Conservation (phyloP, 2,797 vertebrate genomes). For the Anomalospiza imberbis region DNA sequence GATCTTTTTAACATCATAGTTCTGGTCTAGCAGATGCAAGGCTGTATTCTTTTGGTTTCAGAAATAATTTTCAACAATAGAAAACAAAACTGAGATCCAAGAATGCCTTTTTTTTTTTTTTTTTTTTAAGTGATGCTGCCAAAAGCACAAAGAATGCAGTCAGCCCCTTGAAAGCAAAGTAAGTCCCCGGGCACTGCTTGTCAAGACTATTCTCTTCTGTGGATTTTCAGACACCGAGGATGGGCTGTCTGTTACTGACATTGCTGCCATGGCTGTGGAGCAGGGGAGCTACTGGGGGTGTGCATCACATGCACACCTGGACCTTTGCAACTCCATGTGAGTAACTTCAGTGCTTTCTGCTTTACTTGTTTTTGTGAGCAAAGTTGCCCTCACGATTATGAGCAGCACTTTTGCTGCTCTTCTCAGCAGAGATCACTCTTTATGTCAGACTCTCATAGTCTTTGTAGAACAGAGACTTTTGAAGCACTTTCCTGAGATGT, state of each 20-base stretch:
- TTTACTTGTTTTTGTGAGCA: background rate
- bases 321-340: background rate
- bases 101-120: background rate
- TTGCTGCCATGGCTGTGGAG: background rate
- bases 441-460: background rate
- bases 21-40: background rate
- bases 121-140: background rate
- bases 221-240: background rate
- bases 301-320: background rate
- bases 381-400: background rate
- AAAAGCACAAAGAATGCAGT: background rate
- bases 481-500: background rate
- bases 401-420: background rate
- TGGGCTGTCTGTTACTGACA: background rate
- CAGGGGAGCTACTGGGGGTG: background rate
- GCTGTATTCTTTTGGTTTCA: background rate
- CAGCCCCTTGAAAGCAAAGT: constrained; percentile 1
- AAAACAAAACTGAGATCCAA: background rate
- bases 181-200: constrained; percentile 5
- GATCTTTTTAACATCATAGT: background rate
- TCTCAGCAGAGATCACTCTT: background rate
- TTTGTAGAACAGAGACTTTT: background rate
- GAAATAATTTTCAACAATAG: background rate
- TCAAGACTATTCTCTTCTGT: background rate
- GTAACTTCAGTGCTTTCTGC: background rate